Evolutionary conservation across 2,113 vertebrate genomes (phyloP).

Genomic region (Eclectus roratus): DNA sequence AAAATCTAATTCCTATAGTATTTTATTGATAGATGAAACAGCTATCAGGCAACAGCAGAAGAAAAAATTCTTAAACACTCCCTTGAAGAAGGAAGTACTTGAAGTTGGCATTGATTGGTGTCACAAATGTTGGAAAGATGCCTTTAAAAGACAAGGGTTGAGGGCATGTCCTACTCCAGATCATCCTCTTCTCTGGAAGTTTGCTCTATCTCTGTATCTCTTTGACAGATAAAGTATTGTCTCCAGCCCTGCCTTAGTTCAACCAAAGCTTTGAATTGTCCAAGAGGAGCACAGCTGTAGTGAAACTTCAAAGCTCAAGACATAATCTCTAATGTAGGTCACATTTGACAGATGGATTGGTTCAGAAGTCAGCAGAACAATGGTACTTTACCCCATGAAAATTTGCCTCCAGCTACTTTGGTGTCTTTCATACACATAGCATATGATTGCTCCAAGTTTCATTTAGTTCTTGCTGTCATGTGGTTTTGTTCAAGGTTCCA

Average conservation of each 20-base stretch:
- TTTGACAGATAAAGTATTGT: neutral
- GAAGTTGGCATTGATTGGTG: neutral
- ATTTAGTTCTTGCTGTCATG: neutral
- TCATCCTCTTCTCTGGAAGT: neutral
- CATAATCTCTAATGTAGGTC: neutral
- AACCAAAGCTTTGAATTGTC: neutral
- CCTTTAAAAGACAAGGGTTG: neutral
- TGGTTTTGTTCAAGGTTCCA: neutral
- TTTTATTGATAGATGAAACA: neutral
- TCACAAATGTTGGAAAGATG: neutral
- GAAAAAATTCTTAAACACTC: neutral
- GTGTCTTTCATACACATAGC: neutral
- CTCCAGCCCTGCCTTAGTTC: neutral
- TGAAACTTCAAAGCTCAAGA: neutral
- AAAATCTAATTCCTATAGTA: neutral
- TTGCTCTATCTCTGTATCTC: neutral
- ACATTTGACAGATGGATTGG: neutral
- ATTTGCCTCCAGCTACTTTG: neutral
- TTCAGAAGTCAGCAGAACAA: constrained; percentile 6
- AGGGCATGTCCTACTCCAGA: neutral
- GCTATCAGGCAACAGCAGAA: neutral
- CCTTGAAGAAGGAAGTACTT: neutral
- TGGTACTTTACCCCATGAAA: neutral
- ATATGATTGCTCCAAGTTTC: neutral
- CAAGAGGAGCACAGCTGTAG: neutral